Percentiles rank a stretch among this genome's conserved stretches.
These are phyloP conservation scores for Isichthys henryi DNA, from an alignment of 2,113 vertebrate genomes.

Conservation along the genomic window DNA sequence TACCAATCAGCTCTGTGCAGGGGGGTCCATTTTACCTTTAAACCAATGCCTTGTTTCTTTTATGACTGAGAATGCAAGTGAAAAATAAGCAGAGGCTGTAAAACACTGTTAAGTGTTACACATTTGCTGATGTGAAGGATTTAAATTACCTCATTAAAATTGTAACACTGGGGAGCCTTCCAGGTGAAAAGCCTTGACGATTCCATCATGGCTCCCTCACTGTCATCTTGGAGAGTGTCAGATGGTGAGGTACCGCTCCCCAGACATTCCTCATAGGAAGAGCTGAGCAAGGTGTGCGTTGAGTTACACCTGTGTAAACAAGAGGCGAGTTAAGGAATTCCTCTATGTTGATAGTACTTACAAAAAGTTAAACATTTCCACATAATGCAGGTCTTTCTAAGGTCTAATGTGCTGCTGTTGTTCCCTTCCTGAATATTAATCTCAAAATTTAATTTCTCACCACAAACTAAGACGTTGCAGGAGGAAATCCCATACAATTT, in stretches of 20 bases:
- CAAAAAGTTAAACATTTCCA: neutral
- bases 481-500: neutral
- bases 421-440: neutral
- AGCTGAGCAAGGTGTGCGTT: neutral
- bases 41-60: neutral
- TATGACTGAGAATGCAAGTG: neutral
- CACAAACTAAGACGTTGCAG: neutral
- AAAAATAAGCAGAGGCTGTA: neutral
- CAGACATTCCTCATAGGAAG: neutral
- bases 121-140: neutral
- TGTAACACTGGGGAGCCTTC: neutral
- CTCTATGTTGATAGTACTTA: neutral
- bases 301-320: constrained; percentile 37
- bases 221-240: constrained; percentile 6
- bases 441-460: neutral
- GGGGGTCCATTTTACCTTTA: neutral
- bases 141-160: neutral
- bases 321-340: neutral
- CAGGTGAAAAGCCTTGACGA: constrained; percentile 20
- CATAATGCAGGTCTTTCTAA: neutral
- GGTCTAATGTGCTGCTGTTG: neutral
- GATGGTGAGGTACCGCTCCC: neutral
- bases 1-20: neutral
- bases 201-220: neutral
- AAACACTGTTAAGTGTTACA: neutral